Percentiles rank a stretch among this genome's conserved stretches.
Evolutionary conservation across 2,797 vertebrate genomes (phyloP).

Genomic region (Gymnoscopelus braueri): DNA sequence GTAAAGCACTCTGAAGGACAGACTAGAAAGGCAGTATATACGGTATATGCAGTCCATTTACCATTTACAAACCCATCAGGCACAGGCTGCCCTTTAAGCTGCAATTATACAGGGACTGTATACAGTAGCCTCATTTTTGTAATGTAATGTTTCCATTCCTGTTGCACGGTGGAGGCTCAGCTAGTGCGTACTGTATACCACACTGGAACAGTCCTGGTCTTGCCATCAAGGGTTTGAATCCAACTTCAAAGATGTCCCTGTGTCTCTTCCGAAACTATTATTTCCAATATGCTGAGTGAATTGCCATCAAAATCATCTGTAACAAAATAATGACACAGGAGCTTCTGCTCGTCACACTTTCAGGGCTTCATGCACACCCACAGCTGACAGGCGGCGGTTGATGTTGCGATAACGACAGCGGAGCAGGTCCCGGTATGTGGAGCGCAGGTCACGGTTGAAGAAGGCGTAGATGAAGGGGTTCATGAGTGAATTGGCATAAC

Average conservation of each 20-base stretch:
- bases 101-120: constrained; percentile 19
- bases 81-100: constrained; percentile 37
- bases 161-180: too few relatives aligned
- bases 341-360: constrained; percentile 63
- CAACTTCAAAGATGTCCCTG: too few relatives aligned
- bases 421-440: constrained; percentile 83
- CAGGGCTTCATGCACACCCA: constrained; percentile 85
- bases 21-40: too few relatives aligned
- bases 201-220: too few relatives aligned
- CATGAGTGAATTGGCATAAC: constrained; percentile 86
- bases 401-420: constrained; percentile 87
- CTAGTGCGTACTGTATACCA: too few relatives aligned
- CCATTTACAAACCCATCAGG: constrained; percentile 28
- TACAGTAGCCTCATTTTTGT: background rate
- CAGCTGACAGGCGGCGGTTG: constrained; percentile 84
- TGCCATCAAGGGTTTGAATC: too few relatives aligned
- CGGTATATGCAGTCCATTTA: too few relatives aligned
- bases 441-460: constrained; percentile 85
- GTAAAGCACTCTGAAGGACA: too few relatives aligned
- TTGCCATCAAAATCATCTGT: background rate
- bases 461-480: constrained; percentile 88
- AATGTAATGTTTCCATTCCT: background rate
- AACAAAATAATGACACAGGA: background rate
- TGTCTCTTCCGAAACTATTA: too few relatives aligned
- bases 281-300: too few relatives aligned